phyloP scores from a whole-genome alignment of 2,113 vertebrate genomes.

The Gnathonemus longibarbis region DNA sequence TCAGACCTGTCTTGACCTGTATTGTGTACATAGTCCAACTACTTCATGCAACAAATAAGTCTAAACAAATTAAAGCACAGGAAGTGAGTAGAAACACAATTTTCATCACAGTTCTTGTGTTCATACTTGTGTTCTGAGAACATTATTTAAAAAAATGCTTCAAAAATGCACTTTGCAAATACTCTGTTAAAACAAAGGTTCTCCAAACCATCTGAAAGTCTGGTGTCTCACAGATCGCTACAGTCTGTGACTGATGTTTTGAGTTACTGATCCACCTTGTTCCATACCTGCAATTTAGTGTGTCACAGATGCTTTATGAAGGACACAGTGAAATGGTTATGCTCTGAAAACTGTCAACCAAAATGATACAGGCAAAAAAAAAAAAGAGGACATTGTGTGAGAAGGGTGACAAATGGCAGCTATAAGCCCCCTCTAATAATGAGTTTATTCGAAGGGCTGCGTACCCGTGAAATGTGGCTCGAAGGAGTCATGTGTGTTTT shows the following conservation, averaged over 20 bases:
- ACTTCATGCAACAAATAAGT: neutral
- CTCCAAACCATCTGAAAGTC: neutral
- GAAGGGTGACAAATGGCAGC: neutral
- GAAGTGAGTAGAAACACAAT: neutral
- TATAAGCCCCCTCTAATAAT: neutral
- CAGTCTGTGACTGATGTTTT: neutral
- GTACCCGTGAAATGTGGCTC: neutral
- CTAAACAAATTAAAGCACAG: neutral
- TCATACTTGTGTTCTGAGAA: neutral
- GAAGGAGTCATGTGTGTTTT: neutral
- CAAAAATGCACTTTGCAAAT: neutral
- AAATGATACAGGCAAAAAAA: neutral
- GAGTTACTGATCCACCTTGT: neutral
- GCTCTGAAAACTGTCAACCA: neutral
- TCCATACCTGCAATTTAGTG: neutral
- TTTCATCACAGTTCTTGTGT: neutral
- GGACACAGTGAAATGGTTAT: neutral
- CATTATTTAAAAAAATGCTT: neutral
- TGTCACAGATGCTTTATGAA: neutral
- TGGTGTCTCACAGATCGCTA: neutral
- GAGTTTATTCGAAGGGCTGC: neutral
- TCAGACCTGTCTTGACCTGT: neutral
- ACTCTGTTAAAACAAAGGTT: neutral
- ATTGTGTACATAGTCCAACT: neutral
- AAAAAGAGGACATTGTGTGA: neutral